Conservation (phyloP, 1,140 invertebrate species). For the Drosophila prosaltans region DNA sequence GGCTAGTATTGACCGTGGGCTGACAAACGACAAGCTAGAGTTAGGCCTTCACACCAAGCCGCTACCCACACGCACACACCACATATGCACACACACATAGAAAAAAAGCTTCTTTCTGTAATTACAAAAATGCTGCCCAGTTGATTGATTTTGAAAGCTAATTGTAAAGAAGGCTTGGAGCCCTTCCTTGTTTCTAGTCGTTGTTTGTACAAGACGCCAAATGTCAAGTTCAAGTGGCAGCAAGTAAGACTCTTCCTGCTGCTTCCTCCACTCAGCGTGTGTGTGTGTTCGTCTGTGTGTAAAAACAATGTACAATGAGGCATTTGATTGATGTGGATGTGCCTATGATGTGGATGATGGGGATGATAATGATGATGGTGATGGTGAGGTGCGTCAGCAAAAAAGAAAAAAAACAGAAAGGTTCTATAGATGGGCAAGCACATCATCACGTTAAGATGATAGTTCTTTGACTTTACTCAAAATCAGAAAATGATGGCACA, state of each 20-base stretch:
- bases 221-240: constrained; percentile 56
- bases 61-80: constrained; percentile 38
- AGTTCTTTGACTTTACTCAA: constrained; percentile 52
- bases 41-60: constrained; percentile 53
- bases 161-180: constrained; percentile 65
- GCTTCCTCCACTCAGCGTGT: constrained; percentile 14
- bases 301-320: constrained; percentile 51
- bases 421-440: constrained; percentile 1
- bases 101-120: constrained; percentile 49
- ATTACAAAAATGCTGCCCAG: constrained; percentile 68
- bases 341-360: constrained; percentile 33
- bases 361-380: constrained; percentile 39
- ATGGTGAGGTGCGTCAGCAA: constrained; percentile 46
- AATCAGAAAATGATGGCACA: constrained; percentile 1
- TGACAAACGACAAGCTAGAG: constrained; percentile 28
- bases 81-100: constrained; percentile 31
- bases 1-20: constrained; percentile 62
- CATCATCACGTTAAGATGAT: constrained; percentile 28
- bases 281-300: neutral
- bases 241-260: constrained; percentile 11
- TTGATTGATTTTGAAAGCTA: constrained; percentile 78
- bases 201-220: constrained; percentile 28
- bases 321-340: constrained; percentile 70
- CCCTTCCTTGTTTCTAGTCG: constrained; percentile 5
- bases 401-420: constrained; percentile 22